Percentiles rank a stretch among this genome's conserved stretches.
phyloP scores from a whole-genome alignment of 2,888 invertebrate species.

The Automeris io region DNA sequence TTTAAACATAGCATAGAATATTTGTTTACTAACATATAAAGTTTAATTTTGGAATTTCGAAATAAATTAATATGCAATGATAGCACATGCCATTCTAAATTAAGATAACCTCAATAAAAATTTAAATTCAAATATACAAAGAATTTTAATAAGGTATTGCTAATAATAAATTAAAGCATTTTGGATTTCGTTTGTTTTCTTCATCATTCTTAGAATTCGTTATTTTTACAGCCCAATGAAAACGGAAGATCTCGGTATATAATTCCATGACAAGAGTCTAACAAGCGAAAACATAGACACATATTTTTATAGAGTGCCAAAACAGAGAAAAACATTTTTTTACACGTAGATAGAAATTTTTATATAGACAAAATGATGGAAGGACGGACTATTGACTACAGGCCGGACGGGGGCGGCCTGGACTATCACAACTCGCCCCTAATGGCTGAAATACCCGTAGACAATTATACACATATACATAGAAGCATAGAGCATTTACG shows the following conservation, averaged over 20 bases:
- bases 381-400: conserved; percentile 73
- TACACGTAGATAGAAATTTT: conserved; percentile 63
- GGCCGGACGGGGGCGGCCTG: conserved; percentile 78
- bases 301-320: conserved; percentile 74
- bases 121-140: not conserved
- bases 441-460: conserved; percentile 82
- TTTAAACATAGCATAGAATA: too few relatives aligned
- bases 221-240: conserved; percentile 56
- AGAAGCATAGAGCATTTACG: conserved; percentile 81
- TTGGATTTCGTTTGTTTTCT: conserved; percentile 21
- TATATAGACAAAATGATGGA: conserved; percentile 68
- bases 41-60: too few relatives aligned
- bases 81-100: too few relatives aligned
- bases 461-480: conserved; percentile 80
- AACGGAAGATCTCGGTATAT: conserved; percentile 67
- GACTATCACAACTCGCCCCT: conserved; percentile 82
- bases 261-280: conserved; percentile 63
- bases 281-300: conserved; percentile 33
- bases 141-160: conserved; percentile 1
- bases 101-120: too few relatives aligned
- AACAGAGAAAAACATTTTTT: conserved; percentile 42
- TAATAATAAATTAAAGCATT: conserved; percentile 25
- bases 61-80: too few relatives aligned
- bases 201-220: conserved; percentile 13
- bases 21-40: too few relatives aligned